Base-by-base conservation (phyloP, 2,888 invertebrate species). In the Plebejus anna region DNA sequence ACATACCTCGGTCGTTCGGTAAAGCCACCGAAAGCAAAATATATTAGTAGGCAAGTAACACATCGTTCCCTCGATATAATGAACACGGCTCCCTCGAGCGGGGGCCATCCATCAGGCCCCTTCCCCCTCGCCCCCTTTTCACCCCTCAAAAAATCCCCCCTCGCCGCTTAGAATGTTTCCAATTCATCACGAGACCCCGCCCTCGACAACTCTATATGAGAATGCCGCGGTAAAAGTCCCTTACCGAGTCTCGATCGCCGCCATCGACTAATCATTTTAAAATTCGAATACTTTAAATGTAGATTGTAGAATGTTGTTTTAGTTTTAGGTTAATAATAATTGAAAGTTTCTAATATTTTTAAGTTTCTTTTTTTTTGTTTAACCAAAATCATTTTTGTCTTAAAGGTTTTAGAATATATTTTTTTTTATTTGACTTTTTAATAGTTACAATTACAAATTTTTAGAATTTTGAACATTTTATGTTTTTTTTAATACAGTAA, bases 181-280 rank as follows among this genome's bases (percentile, higher is more conserved):
- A 92, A 94, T 94, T 91, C 94, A 94, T 94, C 94, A 93, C 92
- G 87, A 91, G 87, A 94, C 94, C 88, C 94, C 94, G 94, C 95
- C 95, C 94, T 92, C 94, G 94, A 95, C 94, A 94, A 94, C 95
- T 95, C 94, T 94, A 95, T 95, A 94, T 89, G 94, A 89, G 89
- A 87, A 87, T 82, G 84, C 85, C 83, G 86, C 85, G 88, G 86
- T 81, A 83, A 79, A 85, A 89, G 88, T 84, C 89, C 85, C 85
- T 86, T 84, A 82, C 82, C 86, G 84, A 79, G 77, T 76, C 59
- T 73, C 76, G 66, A 47, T 66, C 28, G 57, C 47, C 32, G 11
- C 38, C 36, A 61, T 61, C 66, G 28, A 7, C 38, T 66, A 28
- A 11, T 42, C 11, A 72, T 11, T 72, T 72, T 72, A 22, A 9